Evolutionary conservation across 2,797 vertebrate species (phyloP).

Genomic region (Chrysolophus pictus): DNA sequence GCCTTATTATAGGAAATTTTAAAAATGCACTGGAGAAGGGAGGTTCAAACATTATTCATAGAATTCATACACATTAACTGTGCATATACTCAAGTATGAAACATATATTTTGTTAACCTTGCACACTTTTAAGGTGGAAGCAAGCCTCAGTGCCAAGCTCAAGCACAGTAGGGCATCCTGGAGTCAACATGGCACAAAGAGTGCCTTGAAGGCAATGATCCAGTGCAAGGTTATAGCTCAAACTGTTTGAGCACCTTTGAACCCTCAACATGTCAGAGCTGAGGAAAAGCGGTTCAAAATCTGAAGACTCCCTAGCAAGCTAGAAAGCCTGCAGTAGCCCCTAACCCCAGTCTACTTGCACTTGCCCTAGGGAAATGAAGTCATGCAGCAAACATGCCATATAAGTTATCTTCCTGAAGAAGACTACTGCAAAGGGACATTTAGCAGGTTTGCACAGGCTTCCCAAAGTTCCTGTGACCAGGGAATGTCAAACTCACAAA

Average conservation of each 20-base stretch:
- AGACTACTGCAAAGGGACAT: background rate
- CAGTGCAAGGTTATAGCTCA: background rate
- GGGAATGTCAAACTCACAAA: background rate
- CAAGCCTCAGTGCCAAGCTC: background rate
- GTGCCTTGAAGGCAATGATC: background rate
- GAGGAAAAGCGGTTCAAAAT: background rate
- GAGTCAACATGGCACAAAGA: fast-evolving
- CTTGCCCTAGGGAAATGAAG: background rate
- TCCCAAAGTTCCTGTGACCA: background rate
- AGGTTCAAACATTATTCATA: background rate
- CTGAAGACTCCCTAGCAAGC: background rate
- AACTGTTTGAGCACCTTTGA: background rate
- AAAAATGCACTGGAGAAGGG: background rate
- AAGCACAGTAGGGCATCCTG: background rate
- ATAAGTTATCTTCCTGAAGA: background rate
- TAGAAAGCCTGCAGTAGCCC: background rate
- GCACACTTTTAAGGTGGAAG: background rate
- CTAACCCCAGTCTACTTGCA: background rate
- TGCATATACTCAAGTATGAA: background rate
- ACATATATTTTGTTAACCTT: background rate
- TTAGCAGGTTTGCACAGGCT: background rate
- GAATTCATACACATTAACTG: background rate
- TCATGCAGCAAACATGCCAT: background rate
- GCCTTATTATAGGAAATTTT: background rate
- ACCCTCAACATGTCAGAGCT: background rate